phyloP scores from a whole-genome alignment of 1,140 invertebrate species.

The Drosophila ficusphila region DNA sequence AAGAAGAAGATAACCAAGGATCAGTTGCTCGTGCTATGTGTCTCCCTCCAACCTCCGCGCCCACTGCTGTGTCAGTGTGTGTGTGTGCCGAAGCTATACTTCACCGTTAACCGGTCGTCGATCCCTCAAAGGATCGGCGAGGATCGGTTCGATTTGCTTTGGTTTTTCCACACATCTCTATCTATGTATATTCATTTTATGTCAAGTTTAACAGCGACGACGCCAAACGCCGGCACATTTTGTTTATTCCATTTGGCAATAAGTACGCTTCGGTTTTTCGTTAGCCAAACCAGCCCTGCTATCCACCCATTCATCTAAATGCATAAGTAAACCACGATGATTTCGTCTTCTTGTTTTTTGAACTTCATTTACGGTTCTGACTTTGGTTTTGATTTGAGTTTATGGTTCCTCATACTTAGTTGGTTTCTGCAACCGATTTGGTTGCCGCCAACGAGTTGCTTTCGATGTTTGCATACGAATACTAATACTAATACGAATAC shows the following conservation, averaged over 20 bases:
- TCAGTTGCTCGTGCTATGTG: slow-evolving; percentile 14
- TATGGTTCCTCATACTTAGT: slow-evolving; percentile 4
- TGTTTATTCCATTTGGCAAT: slow-evolving; percentile 79
- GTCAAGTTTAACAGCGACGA: slow-evolving; percentile 82
- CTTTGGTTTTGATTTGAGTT: slow-evolving; percentile 38
- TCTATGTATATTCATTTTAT: slow-evolving; percentile 61
- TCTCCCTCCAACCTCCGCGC: slow-evolving; percentile 35
- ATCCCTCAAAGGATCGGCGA: slow-evolving; percentile 27
- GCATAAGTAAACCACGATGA: slow-evolving; percentile 36
- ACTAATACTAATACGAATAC: slow-evolving; percentile 38
- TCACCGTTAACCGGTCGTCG: slow-evolving; percentile 9
- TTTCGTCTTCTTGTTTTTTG: slow-evolving; percentile 28
- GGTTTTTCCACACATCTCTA: slow-evolving; percentile 54
- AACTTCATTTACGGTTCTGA: slow-evolving; percentile 9
- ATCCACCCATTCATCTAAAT: slow-evolving; percentile 33
- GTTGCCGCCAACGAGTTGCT: slow-evolving; percentile 58
- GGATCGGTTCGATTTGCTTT: slow-evolving; percentile 57
- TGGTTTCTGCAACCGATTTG: slow-evolving; percentile 12
- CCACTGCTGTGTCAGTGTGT: slow-evolving; percentile 31
- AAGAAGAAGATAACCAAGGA: slow-evolving; percentile 8
- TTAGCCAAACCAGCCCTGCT: slow-evolving; percentile 64
- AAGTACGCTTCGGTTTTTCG: slow-evolving; percentile 73
- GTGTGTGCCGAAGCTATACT: slow-evolving; percentile 23
- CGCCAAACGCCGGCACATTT: slow-evolving; percentile 81
- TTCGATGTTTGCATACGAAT: slow-evolving; percentile 71